Percentiles rank a stretch among this genome's conserved stretches.
phyloP scores from a whole-genome alignment of 1,140 invertebrate species.

The Camponotus vicinus region DNA sequence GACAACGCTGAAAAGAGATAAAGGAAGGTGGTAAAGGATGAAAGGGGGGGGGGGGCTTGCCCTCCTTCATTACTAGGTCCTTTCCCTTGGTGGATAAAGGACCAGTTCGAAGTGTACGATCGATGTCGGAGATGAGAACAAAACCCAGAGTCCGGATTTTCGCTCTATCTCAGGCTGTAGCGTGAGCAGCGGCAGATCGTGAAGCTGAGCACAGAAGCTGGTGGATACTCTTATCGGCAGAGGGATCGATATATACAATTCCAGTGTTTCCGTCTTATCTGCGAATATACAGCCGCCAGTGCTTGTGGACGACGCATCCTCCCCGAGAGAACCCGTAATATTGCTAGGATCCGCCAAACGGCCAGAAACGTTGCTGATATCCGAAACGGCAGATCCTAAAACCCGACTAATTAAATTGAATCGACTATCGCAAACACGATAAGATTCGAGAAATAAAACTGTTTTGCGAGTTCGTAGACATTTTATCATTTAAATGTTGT shows the following conservation, averaged over 20 bases:
- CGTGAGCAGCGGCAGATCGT: slow-evolving; percentile 66
- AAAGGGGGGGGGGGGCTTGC: neutral
- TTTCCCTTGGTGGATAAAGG: slow-evolving; percentile 68
- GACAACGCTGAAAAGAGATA: slow-evolving; percentile 32
- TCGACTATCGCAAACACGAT: neutral
- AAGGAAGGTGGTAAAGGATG: slow-evolving; percentile 29
- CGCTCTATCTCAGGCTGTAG: slow-evolving; percentile 58
- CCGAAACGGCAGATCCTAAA: slow-evolving; percentile 1
- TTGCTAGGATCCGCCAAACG: neutral
- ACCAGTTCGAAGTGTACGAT: slow-evolving; percentile 61
- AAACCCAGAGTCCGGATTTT: slow-evolving; percentile 36
- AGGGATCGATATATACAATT: slow-evolving; percentile 74
- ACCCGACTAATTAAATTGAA: slow-evolving; percentile 39
- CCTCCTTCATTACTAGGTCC: slow-evolving; percentile 67
- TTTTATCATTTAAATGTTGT: neutral
- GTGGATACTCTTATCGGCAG: slow-evolving; percentile 71
- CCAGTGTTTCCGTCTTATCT: slow-evolving; percentile 75
- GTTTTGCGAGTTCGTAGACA: neutral
- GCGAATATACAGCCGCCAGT: slow-evolving; percentile 64
- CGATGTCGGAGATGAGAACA: slow-evolving; percentile 66
- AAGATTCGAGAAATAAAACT: neutral
- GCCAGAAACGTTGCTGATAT: slow-evolving; percentile 1
- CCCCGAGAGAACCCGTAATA: slow-evolving; percentile 27
- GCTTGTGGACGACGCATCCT: slow-evolving; percentile 40
- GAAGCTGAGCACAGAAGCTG: slow-evolving; percentile 63